Conservation (phyloP, 2,888 invertebrate genomes). For the Opisthograptis luteolata region DNA sequence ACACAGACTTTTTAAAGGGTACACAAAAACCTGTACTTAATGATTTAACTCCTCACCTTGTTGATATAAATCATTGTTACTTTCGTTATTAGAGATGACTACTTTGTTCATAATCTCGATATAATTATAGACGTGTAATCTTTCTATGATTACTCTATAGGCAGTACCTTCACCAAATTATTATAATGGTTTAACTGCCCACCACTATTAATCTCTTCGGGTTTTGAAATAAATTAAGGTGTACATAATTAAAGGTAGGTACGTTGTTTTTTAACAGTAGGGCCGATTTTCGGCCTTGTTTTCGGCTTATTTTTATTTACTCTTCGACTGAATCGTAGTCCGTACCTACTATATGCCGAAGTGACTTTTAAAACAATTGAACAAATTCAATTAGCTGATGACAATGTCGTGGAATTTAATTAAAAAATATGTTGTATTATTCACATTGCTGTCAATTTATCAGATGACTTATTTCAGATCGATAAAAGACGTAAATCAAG, state of each 20-base stretch:
- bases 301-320: not conserved
- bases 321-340: too few relatives aligned
- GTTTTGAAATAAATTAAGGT: conserved; percentile 24
- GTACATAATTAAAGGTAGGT: conserved; percentile 21
- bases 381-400: too few relatives aligned
- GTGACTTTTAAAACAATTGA: too few relatives aligned
- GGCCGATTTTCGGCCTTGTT: conserved; percentile 2
- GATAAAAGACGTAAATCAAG: too few relatives aligned
- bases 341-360: too few relatives aligned
- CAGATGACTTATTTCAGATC: too few relatives aligned
- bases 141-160: conserved; percentile 27
- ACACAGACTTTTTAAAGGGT: not conserved
- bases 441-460: too few relatives aligned
- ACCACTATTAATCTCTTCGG: conserved; percentile 17
- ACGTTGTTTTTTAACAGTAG: not conserved
- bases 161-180: conserved; percentile 19
- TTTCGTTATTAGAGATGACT: conserved; percentile 24
- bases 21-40: not conserved
- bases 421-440: too few relatives aligned
- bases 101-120: conserved; percentile 26
- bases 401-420: too few relatives aligned
- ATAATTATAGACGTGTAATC: conserved; percentile 29
- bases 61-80: conserved; percentile 29
- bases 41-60: conserved; percentile 13
- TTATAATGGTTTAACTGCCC: conserved; percentile 23